These are phyloP conservation scores for Pantherophis vulpinus DNA, from an alignment of 2,797 vertebrate genomes.

Conservation along the genomic window DNA sequence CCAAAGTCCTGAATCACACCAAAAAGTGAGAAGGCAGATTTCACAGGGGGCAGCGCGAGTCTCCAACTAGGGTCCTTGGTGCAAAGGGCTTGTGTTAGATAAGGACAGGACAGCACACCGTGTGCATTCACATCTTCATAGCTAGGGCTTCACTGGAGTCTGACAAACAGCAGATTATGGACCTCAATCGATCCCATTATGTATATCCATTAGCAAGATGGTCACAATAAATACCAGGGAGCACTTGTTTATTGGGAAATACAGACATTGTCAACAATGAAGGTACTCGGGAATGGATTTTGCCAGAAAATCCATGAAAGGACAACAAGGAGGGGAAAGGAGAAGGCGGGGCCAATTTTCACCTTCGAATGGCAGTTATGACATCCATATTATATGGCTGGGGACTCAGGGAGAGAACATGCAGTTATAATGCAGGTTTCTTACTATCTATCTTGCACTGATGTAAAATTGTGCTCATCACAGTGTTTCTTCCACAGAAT, in stretches of 20 bases:
- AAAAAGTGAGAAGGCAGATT: slow-evolving; percentile 81
- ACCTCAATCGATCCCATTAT: slow-evolving; percentile 56
- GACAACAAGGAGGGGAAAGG: slow-evolving; percentile 46
- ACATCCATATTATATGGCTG: slow-evolving; percentile 55
- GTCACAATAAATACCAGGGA: slow-evolving; percentile 38
- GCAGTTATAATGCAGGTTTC: slow-evolving; percentile 43
- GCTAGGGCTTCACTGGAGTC: slow-evolving; percentile 50
- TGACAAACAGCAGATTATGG: slow-evolving; percentile 56
- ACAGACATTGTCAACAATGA: slow-evolving; percentile 44
- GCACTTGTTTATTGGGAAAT: slow-evolving; percentile 67
- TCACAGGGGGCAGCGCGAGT: slow-evolving; percentile 83
- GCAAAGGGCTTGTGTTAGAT: slow-evolving; percentile 58
- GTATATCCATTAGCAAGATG: slow-evolving; percentile 54
- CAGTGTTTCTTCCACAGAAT: slow-evolving; percentile 62
- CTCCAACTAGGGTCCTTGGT: slow-evolving; percentile 75
- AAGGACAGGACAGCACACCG: slow-evolving; percentile 53
- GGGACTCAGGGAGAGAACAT: slow-evolving; percentile 53
- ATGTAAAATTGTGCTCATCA: slow-evolving; percentile 40
- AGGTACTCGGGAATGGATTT: slow-evolving; percentile 45
- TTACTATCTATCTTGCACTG: slow-evolving; percentile 68
- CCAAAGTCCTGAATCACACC: slow-evolving; percentile 83
- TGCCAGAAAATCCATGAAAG: slow-evolving; percentile 33
- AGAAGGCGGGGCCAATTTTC: slow-evolving; percentile 63
- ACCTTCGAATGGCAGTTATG: slow-evolving; percentile 62
- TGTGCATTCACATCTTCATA: slow-evolving; percentile 67